Evolutionary conservation across 2,113 vertebrate species (phyloP).

Genomic region (Halichoeres trimaculatus): DNA sequence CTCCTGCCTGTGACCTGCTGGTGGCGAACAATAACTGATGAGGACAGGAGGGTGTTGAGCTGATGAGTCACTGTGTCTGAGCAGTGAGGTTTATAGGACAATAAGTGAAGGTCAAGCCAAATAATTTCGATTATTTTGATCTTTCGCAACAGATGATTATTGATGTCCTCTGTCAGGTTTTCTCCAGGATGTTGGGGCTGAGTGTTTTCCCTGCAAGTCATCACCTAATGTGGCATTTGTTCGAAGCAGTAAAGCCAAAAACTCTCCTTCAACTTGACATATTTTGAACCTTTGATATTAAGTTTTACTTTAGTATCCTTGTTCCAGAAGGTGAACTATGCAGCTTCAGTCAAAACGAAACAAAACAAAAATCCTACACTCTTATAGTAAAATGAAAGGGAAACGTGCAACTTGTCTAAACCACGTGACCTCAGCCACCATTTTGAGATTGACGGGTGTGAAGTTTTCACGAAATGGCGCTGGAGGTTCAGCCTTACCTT

Average conservation of each 20-base stretch:
- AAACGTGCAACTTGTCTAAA: too few species aligned
- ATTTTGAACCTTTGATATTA: not conserved
- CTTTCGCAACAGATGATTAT: too few species aligned
- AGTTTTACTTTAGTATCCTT: not conserved
- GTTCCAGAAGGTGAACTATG: not conserved
- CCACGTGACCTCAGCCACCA: conserved; percentile 13
- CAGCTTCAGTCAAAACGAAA: too few species aligned
- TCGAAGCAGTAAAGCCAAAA: not conserved
- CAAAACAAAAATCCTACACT: too few species aligned
- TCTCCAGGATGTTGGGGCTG: too few species aligned
- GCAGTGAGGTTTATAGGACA: too few species aligned
- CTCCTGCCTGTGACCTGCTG: accelerated
- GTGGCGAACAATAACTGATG: not conserved
- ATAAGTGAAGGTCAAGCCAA: too few species aligned
- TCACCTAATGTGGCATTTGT: not conserved
- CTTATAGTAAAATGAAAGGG: too few species aligned
- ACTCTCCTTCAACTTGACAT: not conserved
- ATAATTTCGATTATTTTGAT: too few species aligned
- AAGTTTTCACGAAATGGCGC: conserved; percentile 39
- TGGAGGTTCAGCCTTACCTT: accelerated
- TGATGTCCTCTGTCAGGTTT: too few species aligned
- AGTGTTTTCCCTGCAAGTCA: not conserved
- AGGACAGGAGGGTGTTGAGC: conserved; percentile 4
- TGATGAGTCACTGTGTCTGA: not conserved
- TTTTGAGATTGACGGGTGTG: not conserved